These are phyloP conservation scores for Condylostylus longicornis DNA, from an alignment of 1,140 invertebrate species.

Conservation along the genomic window DNA sequence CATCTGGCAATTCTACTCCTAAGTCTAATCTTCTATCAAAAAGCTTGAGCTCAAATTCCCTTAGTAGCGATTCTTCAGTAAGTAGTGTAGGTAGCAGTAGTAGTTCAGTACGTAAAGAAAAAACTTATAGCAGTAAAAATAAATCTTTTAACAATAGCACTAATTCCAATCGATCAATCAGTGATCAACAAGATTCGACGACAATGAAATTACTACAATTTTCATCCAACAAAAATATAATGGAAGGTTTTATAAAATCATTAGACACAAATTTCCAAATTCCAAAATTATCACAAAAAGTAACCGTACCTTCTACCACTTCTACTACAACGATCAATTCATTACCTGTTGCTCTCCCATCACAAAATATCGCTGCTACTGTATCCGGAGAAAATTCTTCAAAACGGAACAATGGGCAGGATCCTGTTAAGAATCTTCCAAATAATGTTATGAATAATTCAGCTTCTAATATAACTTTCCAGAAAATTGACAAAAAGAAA, in stretches of 20 bases:
- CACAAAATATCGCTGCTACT: no score
- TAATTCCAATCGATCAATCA: constrained; percentile 23
- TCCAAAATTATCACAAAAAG: constrained; percentile 51
- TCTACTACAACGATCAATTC: no score
- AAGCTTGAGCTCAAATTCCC: not conserved
- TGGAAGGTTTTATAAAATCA: constrained; percentile 60
- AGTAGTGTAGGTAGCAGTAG: constrained; percentile 12
- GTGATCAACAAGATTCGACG: no score
- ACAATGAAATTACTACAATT: constrained; percentile 29
- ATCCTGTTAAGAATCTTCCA: no score
- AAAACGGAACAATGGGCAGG: no score
- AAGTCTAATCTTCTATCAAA: not conserved
- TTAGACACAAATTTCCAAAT: constrained; percentile 75
- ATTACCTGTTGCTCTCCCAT: no score
- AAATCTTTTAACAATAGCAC: no score
- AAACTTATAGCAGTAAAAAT: constrained; percentile 6
- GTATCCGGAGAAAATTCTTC: no score
- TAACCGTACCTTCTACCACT: constrained; percentile 1
- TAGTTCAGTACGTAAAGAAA: constrained; percentile 17
- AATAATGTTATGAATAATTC: no score
- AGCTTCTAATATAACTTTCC: no score
- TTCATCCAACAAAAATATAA: constrained; percentile 28
- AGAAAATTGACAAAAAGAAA: no score
- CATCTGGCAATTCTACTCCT: not conserved
- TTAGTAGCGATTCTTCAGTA: constrained; percentile 2